Evolutionary conservation across 2,888 invertebrate species (phyloP).

Genomic region (Cheilosia grossa): DNA sequence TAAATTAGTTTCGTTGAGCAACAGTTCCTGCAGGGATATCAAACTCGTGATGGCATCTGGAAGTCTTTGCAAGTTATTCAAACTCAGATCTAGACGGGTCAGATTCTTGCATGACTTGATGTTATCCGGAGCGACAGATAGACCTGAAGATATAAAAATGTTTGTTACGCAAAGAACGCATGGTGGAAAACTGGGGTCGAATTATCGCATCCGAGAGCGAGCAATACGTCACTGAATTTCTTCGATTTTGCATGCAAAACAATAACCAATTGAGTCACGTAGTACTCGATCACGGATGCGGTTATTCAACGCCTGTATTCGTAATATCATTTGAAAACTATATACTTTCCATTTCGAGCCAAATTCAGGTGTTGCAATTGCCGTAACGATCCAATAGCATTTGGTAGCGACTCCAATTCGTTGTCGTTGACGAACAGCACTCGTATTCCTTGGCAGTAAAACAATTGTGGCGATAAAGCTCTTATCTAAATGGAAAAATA

Average conservation of each 20-base stretch:
- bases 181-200: too few relatives aligned
- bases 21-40: slow-evolving; percentile 92
- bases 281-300: too few relatives aligned
- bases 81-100: slow-evolving; percentile 92
- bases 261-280: too few relatives aligned
- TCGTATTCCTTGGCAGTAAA: slow-evolving; percentile 95
- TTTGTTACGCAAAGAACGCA: too few relatives aligned
- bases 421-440: slow-evolving; percentile 94
- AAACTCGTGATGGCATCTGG: slow-evolving; percentile 97
- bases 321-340: not conserved
- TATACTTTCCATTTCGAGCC: slow-evolving; percentile 89
- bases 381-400: slow-evolving; percentile 93
- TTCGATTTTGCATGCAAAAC: too few relatives aligned
- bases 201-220: too few relatives aligned
- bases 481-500: slow-evolving; percentile 84
- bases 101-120: slow-evolving; percentile 94
- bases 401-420: slow-evolving; percentile 93
- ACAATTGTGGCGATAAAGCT: slow-evolving; percentile 92
- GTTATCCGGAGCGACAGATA: slow-evolving; percentile 92
- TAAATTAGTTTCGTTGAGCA: slow-evolving; percentile 95
- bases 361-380: slow-evolving; percentile 92
- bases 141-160: slow-evolving; percentile 83
- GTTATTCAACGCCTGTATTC: too few relatives aligned
- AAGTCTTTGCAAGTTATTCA: slow-evolving; percentile 94
- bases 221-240: too few relatives aligned